Evolutionary conservation across 2,888 invertebrate genomes (phyloP), one percentile per base, ranked within the genome.

Genomic region (Sarcophaga caerulescens): DNA sequence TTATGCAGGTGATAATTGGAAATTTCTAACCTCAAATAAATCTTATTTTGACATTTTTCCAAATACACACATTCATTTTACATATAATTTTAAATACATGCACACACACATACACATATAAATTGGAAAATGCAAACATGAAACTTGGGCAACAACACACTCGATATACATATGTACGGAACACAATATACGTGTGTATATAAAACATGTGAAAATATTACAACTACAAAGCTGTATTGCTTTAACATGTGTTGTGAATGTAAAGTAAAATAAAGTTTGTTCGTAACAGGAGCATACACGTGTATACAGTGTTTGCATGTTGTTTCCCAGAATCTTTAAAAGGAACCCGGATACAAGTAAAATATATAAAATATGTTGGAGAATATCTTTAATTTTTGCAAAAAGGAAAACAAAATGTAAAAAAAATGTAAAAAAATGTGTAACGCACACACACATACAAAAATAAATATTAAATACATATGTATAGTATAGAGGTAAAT

Each of bases 1-100:
- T 81, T 86, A 84, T 86, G 81, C 86, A 86, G 84, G 86, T 86
- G 86, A 84, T 86, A 86, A 86, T 86, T 86, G 86, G 78, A 84
- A 84, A 66, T 81, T 84, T 75, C 81, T 84, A 86, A 86, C 86
- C 86, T 62, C 70, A 84, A 84, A 86, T 86, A 86, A 86, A 86
- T 86, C 84, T 86, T 81, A 78, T 78, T 86, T 84, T 84, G 86
- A 86, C 84, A 86, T 78, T 75, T 84, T 63, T 44, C 59, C 62
- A 78, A 69, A 78, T 59, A 47, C 44, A 69, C 44, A 69, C 78
- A 78, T 44, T n/a, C 45, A 6, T 45, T 12, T 11, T 19, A 45
- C 25, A 60, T 23, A 44, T 14, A 2, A 23, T 4, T 35, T 35
- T 35, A 21, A 52, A 78, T 66, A 25, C 25, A 57, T n/a, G 60